Conservation (phyloP, 2,888 invertebrate species). For the Hipparchia semele region DNA sequence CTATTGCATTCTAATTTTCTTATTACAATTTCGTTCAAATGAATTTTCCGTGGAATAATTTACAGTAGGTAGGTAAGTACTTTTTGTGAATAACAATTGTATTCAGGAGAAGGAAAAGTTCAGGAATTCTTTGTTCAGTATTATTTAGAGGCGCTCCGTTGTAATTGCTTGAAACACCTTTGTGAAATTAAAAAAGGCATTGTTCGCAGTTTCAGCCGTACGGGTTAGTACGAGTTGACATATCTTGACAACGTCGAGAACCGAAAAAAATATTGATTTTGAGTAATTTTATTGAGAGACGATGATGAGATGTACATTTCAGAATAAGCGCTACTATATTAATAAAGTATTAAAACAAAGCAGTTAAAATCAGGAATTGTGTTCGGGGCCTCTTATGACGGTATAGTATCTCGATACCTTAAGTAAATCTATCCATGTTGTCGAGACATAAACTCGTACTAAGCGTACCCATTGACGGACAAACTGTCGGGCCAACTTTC, state of each 20-base stretch:
- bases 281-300: no score
- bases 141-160: conserved; percentile 27
- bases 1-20: no score
- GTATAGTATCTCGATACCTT: neutral
- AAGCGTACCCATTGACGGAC: neutral
- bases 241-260: neutral
- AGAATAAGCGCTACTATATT: no score
- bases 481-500: neutral
- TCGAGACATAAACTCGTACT: neutral
- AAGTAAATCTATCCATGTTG: neutral
- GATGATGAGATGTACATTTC: no score
- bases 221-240: neutral
- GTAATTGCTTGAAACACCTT: conserved; percentile 39
- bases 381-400: no score
- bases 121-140: neutral
- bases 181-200: conserved; percentile 37
- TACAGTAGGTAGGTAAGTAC: neutral
- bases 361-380: no score
- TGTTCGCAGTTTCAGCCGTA: conserved; percentile 38
- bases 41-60: neutral
- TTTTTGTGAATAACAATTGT: neutral
- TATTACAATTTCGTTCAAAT: no score
- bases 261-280: no score
- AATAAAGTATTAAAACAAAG: no score
- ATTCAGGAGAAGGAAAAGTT: conserved; percentile 4